Base-by-base conservation (phyloP, 2,888 invertebrate genomes). In the Drosophila borealis region DNA sequence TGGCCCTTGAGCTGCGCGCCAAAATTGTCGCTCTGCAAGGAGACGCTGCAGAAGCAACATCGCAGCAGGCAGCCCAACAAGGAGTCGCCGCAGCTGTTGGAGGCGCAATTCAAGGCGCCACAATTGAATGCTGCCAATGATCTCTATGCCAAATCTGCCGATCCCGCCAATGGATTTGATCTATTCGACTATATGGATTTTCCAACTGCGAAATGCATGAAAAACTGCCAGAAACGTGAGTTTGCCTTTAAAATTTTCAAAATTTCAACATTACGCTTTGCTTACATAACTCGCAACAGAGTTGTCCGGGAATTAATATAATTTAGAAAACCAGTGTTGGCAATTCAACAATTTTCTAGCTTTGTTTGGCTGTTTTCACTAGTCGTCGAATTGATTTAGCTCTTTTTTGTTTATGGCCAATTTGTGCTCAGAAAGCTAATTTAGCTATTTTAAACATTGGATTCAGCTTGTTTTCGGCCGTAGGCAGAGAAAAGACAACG, bases 101-200 rank as follows among this genome's bases (percentile, higher is more conserved):
- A 42, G 9, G n/a, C 29, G 0, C 42, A 9, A 0, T 17, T n/a
- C 4, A 53, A 48, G 34, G 10, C 17, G 21, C 13, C 33, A 0
- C 49, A 34, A 10, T 4, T 13, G 1, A 4, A 2, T 14, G 49
- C 39, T 1, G 37, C 3, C 9, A 42, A 44, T 21, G 25, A 72
- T 42, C 33, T 71, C 0, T 65, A 70, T 39, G 51, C 55, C 3
- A 45, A 9, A n/a, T 49, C 56, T 1, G 46, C 64, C 0, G 71
- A 56, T 11, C 13, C 46, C 10, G 36, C 21, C 1, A 41, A 64
- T 8, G 42, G 49, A 0, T 41, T 57, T 3, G 74, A 78, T 59
- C 17, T 65, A 0, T 74, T 70, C 11, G 75, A 77, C 39, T 66
- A 11, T 1, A 77, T 75, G 79, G 70, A 77, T 14, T 77, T 75